Evolutionary conservation across 1,140 invertebrate species (phyloP).

Genomic region (Drusus annulatus): DNA sequence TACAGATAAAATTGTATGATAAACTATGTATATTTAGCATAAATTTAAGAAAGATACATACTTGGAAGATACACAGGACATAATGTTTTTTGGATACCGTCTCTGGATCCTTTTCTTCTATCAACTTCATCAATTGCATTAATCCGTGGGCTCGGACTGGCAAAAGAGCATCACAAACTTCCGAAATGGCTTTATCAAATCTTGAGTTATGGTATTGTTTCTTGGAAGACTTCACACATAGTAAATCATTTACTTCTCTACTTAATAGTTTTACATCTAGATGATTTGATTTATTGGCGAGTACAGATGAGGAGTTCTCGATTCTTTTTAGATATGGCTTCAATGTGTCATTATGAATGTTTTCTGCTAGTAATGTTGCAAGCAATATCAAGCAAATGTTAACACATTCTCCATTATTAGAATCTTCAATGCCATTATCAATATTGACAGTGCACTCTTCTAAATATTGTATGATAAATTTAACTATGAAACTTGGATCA

Average conservation of each 20-base stretch:
- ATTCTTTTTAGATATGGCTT: slow-evolving; percentile 60
- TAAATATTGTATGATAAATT: slow-evolving; percentile 66
- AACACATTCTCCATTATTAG: slow-evolving; percentile 65
- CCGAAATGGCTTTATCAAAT: slow-evolving; percentile 77
- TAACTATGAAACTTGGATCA: slow-evolving; percentile 63
- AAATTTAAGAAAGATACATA: slow-evolving; percentile 60
- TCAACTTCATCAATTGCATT: slow-evolving; percentile 80
- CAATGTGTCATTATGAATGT: slow-evolving; percentile 59
- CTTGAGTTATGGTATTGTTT: slow-evolving; percentile 63
- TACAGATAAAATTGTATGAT: slow-evolving; percentile 1
- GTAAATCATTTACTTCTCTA: slow-evolving; percentile 55
- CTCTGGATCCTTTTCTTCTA: slow-evolving; percentile 77
- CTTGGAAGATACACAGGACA: slow-evolving; percentile 81
- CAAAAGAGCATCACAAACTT: slow-evolving; percentile 82
- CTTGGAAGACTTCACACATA: slow-evolving; percentile 44
- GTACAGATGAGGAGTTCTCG: slow-evolving; percentile 49
- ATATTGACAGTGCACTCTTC: slow-evolving; percentile 58
- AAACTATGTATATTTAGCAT: no score
- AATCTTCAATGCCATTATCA: slow-evolving; percentile 59
- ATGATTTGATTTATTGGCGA: slow-evolving; percentile 58
- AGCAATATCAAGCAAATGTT: slow-evolving; percentile 70
- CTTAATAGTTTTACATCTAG: slow-evolving; percentile 58
- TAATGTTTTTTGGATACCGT: slow-evolving; percentile 77
- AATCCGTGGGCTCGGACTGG: slow-evolving; percentile 87
- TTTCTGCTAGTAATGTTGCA: slow-evolving; percentile 65